Conservation (phyloP, 2,113 vertebrate species). For the Vanacampus margaritifer region DNA sequence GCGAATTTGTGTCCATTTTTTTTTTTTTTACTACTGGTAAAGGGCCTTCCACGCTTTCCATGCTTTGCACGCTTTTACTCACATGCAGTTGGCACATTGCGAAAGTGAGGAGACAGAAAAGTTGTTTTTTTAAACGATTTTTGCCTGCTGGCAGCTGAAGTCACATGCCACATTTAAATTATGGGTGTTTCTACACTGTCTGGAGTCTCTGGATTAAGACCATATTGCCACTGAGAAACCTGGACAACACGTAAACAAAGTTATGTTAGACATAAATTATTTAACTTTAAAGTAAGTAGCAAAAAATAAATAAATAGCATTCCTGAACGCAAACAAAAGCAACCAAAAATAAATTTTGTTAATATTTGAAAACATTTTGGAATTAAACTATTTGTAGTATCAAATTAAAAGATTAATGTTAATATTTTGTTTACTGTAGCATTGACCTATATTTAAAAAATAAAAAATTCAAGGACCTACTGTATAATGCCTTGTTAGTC, state of each 20-base stretch:
- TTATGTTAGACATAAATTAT: not conserved
- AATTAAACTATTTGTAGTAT: no score
- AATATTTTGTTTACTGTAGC: no score
- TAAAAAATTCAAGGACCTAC: no score
- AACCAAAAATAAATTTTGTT: not conserved
- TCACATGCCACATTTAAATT: not conserved
- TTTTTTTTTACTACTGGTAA: not conserved
- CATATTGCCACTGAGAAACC: not conserved
- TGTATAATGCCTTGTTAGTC: no score
- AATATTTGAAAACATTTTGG: no score
- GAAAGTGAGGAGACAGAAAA: not conserved
- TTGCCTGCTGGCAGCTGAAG: not conserved
- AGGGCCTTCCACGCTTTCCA: not conserved
- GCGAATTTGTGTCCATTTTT: not conserved
- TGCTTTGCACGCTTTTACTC: not conserved
- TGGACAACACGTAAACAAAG: not conserved
- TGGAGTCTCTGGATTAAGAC: not conserved
- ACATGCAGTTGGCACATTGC: not conserved
- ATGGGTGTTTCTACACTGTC: not conserved
- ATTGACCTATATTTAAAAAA: no score
- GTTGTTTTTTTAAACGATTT: not conserved
- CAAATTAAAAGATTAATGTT: no score
- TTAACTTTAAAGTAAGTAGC: not conserved
- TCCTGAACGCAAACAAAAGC: not conserved
- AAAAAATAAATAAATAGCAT: not conserved